A percentile compares a stretch with the other conserved stretches of the same genome.
phyloP scores from a whole-genome alignment of 2,113 vertebrate species.

The Tupaia tana region DNA sequence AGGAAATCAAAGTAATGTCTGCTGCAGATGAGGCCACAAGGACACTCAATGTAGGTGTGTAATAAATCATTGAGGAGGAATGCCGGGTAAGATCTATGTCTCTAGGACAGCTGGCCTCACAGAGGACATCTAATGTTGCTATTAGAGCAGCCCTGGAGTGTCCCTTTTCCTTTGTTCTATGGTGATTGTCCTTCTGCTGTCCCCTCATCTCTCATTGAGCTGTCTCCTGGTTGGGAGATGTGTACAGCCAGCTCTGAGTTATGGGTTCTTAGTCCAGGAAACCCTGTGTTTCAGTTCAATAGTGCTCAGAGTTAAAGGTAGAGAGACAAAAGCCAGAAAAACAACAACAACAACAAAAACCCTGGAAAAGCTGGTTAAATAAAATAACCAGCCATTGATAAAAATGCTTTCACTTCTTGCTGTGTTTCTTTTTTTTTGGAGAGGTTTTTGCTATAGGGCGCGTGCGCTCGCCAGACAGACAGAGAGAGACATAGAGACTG shows the following conservation, averaged over 20 bases:
- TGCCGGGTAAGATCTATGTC: constrained; percentile 69
- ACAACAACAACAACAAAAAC: background rate
- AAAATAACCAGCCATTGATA: background rate
- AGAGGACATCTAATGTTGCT: constrained; percentile 64
- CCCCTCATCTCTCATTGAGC: constrained; percentile 69
- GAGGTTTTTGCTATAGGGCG: no score
- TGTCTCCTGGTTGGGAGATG: constrained; percentile 63
- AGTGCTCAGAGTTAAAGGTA: constrained; percentile 45
- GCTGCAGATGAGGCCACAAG: constrained; percentile 70
- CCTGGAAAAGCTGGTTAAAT: background rate
- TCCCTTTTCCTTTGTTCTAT: constrained; percentile 73
- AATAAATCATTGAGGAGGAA: constrained; percentile 77
- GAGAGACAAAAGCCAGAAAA: background rate
- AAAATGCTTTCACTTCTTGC: background rate
- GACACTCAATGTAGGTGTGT: constrained; percentile 69
- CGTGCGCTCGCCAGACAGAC: no score
- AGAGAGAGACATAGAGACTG: no score
- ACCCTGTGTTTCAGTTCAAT: constrained; percentile 6
- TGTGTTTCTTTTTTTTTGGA: background rate
- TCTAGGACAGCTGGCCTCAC: constrained; percentile 66
- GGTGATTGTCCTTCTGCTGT: constrained; percentile 75
- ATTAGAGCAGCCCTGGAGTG: constrained; percentile 69
- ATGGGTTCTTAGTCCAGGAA: constrained; percentile 60
- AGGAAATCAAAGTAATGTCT: constrained; percentile 47
- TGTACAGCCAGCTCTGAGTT: constrained; percentile 54